phyloP scores from a whole-genome alignment of 2,113 vertebrate species.

The Thamnaconus septentrionalis region DNA sequence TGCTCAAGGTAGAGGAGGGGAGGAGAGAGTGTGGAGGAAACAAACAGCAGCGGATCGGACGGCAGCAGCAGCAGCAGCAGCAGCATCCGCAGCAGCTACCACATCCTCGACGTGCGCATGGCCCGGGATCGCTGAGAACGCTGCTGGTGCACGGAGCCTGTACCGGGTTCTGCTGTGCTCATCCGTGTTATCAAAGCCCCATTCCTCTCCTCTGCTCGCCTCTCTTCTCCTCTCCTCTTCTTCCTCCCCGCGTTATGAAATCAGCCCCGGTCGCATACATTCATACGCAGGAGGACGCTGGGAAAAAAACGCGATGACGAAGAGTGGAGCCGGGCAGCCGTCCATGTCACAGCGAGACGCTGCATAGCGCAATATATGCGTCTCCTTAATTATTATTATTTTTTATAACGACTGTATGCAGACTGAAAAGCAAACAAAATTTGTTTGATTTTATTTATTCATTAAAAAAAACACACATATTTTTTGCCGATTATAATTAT shows the following conservation, averaged over 20 bases:
- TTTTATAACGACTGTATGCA: too few relatives aligned
- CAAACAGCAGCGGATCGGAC: slow-evolving; percentile 65
- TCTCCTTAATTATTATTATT: too few relatives aligned
- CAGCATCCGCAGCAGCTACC: slow-evolving; percentile 63
- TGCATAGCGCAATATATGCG: background rate
- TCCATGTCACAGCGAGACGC: slow-evolving; percentile 38
- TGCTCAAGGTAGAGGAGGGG: slow-evolving; percentile 57
- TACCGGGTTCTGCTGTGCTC: slow-evolving; percentile 31
- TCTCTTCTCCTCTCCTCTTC: background rate
- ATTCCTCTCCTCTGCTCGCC: slow-evolving; percentile 37
- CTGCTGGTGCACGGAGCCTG: slow-evolving; percentile 43
- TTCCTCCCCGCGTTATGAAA: slow-evolving; percentile 69
- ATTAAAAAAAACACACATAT: too few relatives aligned
- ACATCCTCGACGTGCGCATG: slow-evolving; percentile 64
- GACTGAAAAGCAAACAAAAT: too few relatives aligned
- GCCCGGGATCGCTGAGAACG: slow-evolving; percentile 33
- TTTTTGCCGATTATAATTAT: too few relatives aligned
- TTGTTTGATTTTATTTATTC: too few relatives aligned
- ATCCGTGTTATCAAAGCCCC: slow-evolving; percentile 55
- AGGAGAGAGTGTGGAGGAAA: too few relatives aligned
- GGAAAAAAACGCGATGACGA: slow-evolving; percentile 71
- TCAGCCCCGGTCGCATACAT: slow-evolving; percentile 64
- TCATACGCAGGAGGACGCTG: slow-evolving; percentile 65
- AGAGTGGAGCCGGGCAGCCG: slow-evolving; percentile 52
- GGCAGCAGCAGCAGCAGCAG: slow-evolving; percentile 64